These are phyloP conservation scores for Amyelois transitella DNA, from an alignment of 1,140 invertebrate genomes.

Conservation along the genomic window DNA sequence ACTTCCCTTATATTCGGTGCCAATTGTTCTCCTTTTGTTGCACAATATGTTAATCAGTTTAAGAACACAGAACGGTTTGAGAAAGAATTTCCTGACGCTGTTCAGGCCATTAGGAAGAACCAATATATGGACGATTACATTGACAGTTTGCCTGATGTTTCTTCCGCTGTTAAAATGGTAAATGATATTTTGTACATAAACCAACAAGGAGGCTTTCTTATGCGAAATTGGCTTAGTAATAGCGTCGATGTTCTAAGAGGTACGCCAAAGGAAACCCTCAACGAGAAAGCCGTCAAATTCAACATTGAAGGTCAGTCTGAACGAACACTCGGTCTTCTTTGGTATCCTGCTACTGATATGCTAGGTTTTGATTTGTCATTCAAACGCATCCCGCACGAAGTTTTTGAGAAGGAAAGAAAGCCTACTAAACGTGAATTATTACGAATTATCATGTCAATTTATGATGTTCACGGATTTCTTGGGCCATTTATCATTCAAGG, in stretches of 20 bases:
- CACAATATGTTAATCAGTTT: constrained; percentile 19
- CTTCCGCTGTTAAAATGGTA: background rate
- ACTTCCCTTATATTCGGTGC: constrained; percentile 22
- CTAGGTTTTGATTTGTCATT: constrained; percentile 6
- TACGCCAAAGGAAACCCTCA: constrained; percentile 2
- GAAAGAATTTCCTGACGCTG: background rate
- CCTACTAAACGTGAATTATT: constrained; percentile 2
- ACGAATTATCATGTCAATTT: constrained; percentile 4
- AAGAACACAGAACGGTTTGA: constrained; percentile 12
- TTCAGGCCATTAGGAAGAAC: background rate
- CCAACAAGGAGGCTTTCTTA: background rate
- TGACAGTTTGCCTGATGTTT: background rate
- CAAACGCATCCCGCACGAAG: constrained; percentile 2
- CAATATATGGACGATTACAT: constrained; percentile 7
- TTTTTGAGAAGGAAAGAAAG: too few relatives aligned
- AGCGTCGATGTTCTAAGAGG: background rate
- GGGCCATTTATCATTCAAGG: background rate
- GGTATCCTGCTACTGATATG: background rate
- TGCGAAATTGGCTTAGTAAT: constrained; percentile 1
- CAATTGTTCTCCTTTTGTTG: constrained; percentile 16
- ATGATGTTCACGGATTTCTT: background rate
- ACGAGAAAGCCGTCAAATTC: background rate
- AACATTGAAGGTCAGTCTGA: constrained; percentile 2
- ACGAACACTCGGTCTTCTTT: constrained; percentile 4
- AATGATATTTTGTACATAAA: background rate